These are phyloP conservation scores for Macrobrachium rosenbergii DNA, from an alignment of 1,140 invertebrate species.

Conservation along the genomic window DNA sequence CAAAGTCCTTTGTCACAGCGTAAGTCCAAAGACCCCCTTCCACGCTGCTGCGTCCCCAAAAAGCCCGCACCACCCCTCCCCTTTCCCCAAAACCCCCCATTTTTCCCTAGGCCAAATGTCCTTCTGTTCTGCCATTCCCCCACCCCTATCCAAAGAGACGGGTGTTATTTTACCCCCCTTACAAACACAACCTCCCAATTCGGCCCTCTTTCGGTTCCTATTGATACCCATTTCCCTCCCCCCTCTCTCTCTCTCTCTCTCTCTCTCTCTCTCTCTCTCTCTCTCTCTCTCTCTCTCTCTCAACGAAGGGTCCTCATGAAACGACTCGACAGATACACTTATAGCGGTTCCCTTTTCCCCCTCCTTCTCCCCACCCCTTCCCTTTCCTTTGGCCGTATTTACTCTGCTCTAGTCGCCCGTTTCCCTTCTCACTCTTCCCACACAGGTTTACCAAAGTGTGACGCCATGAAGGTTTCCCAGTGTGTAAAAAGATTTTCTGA, in stretches of 20 bases:
- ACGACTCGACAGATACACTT: too few relatives aligned
- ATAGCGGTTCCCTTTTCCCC: too few relatives aligned
- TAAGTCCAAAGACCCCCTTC: too few relatives aligned
- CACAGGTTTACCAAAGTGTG: too few relatives aligned
- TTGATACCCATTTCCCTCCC: neutral
- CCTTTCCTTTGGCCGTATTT: neutral
- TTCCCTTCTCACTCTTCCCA: neutral
- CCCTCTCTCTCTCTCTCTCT: neutral
- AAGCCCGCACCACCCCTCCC: neutral
- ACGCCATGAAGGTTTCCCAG: too few relatives aligned
- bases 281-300: neutral
- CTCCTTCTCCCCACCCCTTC: neutral
- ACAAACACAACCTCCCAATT: neutral
- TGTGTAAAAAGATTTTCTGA: too few relatives aligned
- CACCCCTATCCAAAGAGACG: neutral
- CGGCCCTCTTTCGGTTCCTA: neutral
- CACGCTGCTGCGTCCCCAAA: too few relatives aligned
- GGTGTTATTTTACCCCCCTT: neutral
- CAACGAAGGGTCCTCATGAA: too few relatives aligned
- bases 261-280: neutral
- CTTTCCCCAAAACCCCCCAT: neutral
- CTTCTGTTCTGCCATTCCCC: neutral
- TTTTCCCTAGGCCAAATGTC: too few relatives aligned
- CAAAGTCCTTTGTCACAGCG: too few relatives aligned
- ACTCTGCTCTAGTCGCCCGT: neutral